A percentile compares a stretch with the other conserved stretches of the same genome.
Conservation (phyloP, 2,888 invertebrate species). For the Rhagonycha fulva region DNA sequence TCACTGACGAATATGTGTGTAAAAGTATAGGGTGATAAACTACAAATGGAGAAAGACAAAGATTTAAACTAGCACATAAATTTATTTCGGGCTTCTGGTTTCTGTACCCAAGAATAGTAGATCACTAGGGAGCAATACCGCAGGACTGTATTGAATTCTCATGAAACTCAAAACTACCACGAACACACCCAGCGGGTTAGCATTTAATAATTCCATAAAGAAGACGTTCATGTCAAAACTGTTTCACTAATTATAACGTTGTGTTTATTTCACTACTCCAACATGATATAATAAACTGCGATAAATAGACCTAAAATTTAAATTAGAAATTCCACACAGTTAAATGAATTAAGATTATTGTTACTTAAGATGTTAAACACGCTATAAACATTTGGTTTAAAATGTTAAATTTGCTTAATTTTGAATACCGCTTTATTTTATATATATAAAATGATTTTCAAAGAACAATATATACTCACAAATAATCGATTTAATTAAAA, state of each 20-base stretch:
- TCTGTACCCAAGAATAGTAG: slow-evolving; percentile 29
- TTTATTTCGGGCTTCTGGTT: slow-evolving; percentile 24
- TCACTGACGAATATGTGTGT: slow-evolving; percentile 3
- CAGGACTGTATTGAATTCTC: slow-evolving; percentile 27
- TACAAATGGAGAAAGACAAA: slow-evolving; percentile 19
- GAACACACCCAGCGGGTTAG: slow-evolving; percentile 15
- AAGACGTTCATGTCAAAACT: slow-evolving; percentile 5
- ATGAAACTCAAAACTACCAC: slow-evolving; percentile 19
- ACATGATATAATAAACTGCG: background rate
- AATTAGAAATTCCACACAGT: background rate
- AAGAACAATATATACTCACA: background rate
- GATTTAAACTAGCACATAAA: slow-evolving; percentile 25
- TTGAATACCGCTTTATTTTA: background rate
- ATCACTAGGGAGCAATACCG: slow-evolving; percentile 30
- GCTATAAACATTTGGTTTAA: background rate
- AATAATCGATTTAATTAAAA: background rate
- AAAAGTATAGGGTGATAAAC: slow-evolving; percentile 11
- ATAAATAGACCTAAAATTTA: background rate
- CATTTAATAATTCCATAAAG: slow-evolving; percentile 19
- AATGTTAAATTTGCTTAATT: background rate
- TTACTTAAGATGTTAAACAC: background rate
- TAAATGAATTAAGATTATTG: background rate
- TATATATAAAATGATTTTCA: background rate
- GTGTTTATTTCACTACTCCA: slow-evolving; percentile 1
- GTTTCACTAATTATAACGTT: slow-evolving; percentile 9